Percentiles rank a stretch among this genome's conserved stretches.
phyloP scores from a whole-genome alignment of 1,140 invertebrate genomes.

The Ephestia elutella region DNA sequence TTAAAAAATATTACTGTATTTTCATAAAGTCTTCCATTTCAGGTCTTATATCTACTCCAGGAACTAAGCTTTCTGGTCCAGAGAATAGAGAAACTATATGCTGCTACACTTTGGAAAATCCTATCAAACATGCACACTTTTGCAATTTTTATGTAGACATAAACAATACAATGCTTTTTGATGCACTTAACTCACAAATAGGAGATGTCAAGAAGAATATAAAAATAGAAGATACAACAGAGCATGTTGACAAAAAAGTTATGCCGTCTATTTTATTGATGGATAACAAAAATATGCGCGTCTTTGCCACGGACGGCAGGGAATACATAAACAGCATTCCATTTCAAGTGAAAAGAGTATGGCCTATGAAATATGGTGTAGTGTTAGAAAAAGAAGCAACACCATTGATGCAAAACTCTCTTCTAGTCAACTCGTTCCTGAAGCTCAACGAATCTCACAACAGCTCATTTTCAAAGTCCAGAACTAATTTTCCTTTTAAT shows the following conservation, averaged over 20 bases:
- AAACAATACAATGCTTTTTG: slow-evolving; percentile 73
- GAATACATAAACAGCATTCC: slow-evolving; percentile 88
- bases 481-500: slow-evolving; percentile 41
- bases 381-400: slow-evolving; percentile 82
- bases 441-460: slow-evolving; percentile 58
- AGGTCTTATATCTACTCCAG: slow-evolving; percentile 68
- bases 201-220: slow-evolving; percentile 64
- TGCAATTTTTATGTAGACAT: slow-evolving; percentile 80
- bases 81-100: slow-evolving; percentile 76
- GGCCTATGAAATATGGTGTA: slow-evolving; percentile 86
- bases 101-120: slow-evolving; percentile 86
- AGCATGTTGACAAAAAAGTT: slow-evolving; percentile 53
- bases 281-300: slow-evolving; percentile 84
- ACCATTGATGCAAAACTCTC: slow-evolving; percentile 46
- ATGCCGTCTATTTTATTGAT: slow-evolving; percentile 82
- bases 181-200: slow-evolving; percentile 66
- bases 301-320: slow-evolving; percentile 86
- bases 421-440: slow-evolving; percentile 48
- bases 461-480: slow-evolving; percentile 48
- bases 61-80: slow-evolving; percentile 52
- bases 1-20: too few species aligned
- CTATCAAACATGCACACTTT: slow-evolving; percentile 89
- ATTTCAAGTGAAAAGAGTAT: slow-evolving; percentile 86
- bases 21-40: slow-evolving; percentile 17
- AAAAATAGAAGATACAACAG: slow-evolving; percentile 65